Evolutionary conservation across 2,888 invertebrate genomes (phyloP), one percentile per base, ranked within the genome.

Genomic region (Tenodera sinensis): DNA sequence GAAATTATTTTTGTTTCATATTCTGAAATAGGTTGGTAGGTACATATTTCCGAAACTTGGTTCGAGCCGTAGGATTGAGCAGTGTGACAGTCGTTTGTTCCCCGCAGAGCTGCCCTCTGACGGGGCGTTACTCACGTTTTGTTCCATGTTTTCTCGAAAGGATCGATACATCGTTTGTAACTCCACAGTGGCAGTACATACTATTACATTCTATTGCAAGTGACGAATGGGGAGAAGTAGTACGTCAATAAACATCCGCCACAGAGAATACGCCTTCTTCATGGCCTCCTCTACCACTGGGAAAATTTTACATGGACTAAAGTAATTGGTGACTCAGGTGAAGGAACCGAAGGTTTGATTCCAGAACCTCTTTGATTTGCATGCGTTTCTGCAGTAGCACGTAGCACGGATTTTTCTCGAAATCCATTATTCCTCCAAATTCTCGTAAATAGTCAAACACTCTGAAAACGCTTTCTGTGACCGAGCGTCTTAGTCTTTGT

Each of bases 41-140:
- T 34, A 34, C 7, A 34, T 34, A 34, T 7, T 34, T 34, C 3
- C 34, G 6, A 34, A 7, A 34, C 34, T 7, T 34, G 34, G 34
- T 34, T 34, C 34, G 42, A 42, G 42, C 2, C 42, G 42, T 1
- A 42, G 42, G 54, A 71, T 71, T 71, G 54, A 71, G 54, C 54
- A 71, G 54, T 71, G 20, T 71, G 54, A 71, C 20, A 1, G 54
- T 4, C 20, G 54, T 15, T 20, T 15, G 54, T 25, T 20, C 6
- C 54, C 54, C 54, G 54, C 54, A 71, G 54, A 71, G 54, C 25
- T 71, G 54, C 54, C 30, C 30, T 87, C 87, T 82, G 42, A 87
- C 83, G 83, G 87, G 87, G 87, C 87, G 87, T 87, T 87, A 30
- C 87, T 87, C 87, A 87, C 82, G 87, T 87, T 87, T 83, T 25